Evolutionary conservation across 1,140 invertebrate genomes (phyloP).

Genomic region (Antheraea mylitta): DNA sequence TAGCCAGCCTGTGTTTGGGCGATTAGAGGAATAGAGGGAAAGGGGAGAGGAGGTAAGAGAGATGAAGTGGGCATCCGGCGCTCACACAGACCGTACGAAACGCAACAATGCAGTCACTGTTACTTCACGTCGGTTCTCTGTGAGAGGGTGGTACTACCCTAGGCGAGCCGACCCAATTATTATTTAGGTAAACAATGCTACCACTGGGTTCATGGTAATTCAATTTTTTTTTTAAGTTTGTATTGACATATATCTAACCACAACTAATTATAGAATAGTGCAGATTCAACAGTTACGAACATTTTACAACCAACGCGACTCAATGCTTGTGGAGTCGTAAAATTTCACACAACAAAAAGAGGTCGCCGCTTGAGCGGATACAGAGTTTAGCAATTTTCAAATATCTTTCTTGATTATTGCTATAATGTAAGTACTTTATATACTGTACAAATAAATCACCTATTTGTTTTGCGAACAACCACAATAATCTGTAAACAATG

Average conservation of each 20-base stretch:
- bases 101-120: too few species aligned
- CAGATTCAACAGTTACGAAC: slow-evolving; percentile 43
- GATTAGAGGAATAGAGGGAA: too few species aligned
- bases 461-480: not conserved
- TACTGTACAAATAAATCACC: not conserved
- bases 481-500: slow-evolving; percentile 1
- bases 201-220: too few species aligned
- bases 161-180: too few species aligned
- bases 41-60: too few species aligned
- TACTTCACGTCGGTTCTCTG: too few species aligned
- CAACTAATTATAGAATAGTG: slow-evolving; percentile 12
- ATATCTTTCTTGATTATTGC: not conserved
- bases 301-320: slow-evolving; percentile 53
- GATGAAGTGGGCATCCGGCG: too few species aligned
- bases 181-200: too few species aligned
- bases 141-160: too few species aligned
- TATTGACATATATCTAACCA: not conserved
- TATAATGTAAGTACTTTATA: not conserved
- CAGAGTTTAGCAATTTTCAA: slow-evolving; percentile 34
- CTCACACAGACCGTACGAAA: too few species aligned
- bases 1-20: too few species aligned
- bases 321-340: slow-evolving; percentile 54
- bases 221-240: too few species aligned
- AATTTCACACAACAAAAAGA: slow-evolving; percentile 53
- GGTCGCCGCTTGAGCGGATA: slow-evolving; percentile 30